Evolutionary conservation across 2,888 invertebrate genomes (phyloP), one percentile per base, ranked within the genome.

Genomic region (Apocheima hispidaria): DNA sequence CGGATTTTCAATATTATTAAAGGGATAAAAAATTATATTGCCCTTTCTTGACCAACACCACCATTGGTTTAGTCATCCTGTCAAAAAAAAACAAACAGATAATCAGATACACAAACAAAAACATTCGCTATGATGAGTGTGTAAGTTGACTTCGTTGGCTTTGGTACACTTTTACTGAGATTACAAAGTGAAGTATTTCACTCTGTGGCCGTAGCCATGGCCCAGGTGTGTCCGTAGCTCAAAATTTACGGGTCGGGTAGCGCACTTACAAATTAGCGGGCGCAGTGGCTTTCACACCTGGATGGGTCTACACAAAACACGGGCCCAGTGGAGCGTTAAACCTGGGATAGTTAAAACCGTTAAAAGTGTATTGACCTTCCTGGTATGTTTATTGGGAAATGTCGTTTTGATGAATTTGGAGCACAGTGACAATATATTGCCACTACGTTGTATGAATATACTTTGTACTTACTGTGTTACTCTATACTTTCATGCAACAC

Each of bases 241-340:
- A 40, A 79, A 83, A 87, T 87, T 86, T 87, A 87, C 81, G 84
- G 75, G 63, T 72, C 65, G 69, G 68, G 70, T 76, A 75, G 77
- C 80, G 79, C 80, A 83, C 83, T 84, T 81, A 82, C 82, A 87
- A 87, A 88, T 87, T 87, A 88, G 81, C 79, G 68, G 65, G 59
- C 68, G 77, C 70, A 78, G 77, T 69, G 66, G 70, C 75, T 73
- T 62, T 63, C 65, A 64, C 66, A 66, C 61, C 56, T 64, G 53
- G 64, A 60, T 63, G 63, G 55, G 49, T 55, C 46, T 44, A 46
- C 16, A 53, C 52, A 57, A 61, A 52, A 61, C 55, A 46, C 14
- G 35, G 50, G 23, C 10, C 30, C 41, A 38, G 36, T 26, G 36
- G 26, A 18, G 40, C 16, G 43, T 28, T 14, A 36, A 36, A n/a